Evolutionary conservation across 2,888 invertebrate genomes (phyloP).

Genomic region (Sesia apiformis): DNA sequence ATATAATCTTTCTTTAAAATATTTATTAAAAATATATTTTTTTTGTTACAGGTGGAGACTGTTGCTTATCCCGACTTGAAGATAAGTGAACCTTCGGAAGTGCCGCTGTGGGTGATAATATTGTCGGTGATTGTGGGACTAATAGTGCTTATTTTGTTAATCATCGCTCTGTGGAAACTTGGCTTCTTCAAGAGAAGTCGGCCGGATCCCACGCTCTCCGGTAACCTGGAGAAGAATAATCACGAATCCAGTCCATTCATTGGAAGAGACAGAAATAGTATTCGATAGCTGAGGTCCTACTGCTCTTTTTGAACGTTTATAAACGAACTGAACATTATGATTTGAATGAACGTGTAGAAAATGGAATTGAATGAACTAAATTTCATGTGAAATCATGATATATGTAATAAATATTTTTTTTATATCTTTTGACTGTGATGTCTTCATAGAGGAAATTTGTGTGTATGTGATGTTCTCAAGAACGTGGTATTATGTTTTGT

Average conservation of each 20-base stretch:
- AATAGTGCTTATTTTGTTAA: constrained; percentile 85
- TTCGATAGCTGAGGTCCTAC: constrained; percentile 52
- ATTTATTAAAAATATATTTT: neutral
- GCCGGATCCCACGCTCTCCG: constrained; percentile 87
- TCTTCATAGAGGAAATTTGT: constrained; percentile 66
- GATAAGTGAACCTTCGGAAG: constrained; percentile 82
- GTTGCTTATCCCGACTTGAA: constrained; percentile 88
- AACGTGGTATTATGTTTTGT: constrained; percentile 45
- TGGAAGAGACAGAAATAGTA: constrained; percentile 54
- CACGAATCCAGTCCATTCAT: constrained; percentile 81
- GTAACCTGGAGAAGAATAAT: constrained; percentile 83
- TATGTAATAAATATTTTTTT: constrained; percentile 32
- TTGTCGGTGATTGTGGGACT: constrained; percentile 89
- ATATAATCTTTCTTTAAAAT: no score
- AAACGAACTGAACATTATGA: no score
- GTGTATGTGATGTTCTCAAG: constrained; percentile 55
- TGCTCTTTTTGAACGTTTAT: constrained; percentile 11
- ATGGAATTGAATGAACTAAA: neutral
- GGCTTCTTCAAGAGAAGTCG: constrained; percentile 92
- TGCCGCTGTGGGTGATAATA: constrained; percentile 91
- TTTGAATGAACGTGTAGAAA: no score
- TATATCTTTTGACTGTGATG: constrained; percentile 67
- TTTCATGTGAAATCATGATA: neutral
- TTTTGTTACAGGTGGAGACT: constrained; percentile 80
- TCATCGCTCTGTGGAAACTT: constrained; percentile 88